Conservation (phyloP, 2,888 invertebrate genomes). For the Siphonodentalium dalli region DNA sequence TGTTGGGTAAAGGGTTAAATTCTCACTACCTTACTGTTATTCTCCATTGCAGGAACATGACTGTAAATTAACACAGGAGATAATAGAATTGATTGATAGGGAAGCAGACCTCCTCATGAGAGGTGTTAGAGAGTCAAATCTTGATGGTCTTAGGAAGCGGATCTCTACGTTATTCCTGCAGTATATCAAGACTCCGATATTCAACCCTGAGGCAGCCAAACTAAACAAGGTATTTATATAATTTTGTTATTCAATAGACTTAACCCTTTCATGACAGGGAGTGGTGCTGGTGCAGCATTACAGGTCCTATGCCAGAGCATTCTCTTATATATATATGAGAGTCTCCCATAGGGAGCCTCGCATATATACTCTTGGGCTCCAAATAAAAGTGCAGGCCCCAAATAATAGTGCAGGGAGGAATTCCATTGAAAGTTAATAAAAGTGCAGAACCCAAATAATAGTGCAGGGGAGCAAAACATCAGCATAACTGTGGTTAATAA, state of each 20-base stretch:
- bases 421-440: no score
- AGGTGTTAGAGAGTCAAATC: slow-evolving; percentile 70
- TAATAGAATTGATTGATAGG: slow-evolving; percentile 75
- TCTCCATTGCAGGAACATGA: slow-evolving; percentile 61
- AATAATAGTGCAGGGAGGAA: no score
- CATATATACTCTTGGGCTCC: no score
- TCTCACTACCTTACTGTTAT: not conserved
- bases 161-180: slow-evolving; percentile 70
- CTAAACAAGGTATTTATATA: slow-evolving; percentile 57
- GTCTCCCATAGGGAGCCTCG: no score
- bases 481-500: no score
- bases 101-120: slow-evolving; percentile 76
- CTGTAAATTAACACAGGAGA: slow-evolving; percentile 65
- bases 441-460: no score
- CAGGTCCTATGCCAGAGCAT: no score
- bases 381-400: no score
- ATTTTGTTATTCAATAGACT: not conserved
- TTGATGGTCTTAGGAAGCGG: slow-evolving; percentile 75
- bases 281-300: no score
- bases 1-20: no score
- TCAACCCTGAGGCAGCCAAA: slow-evolving; percentile 65
- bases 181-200: slow-evolving; percentile 66
- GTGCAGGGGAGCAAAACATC: not conserved
- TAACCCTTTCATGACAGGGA: no score
- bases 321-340: no score